A percentile compares a stretch with the other conserved stretches of the same genome.
phyloP scores from a whole-genome alignment of 2,888 invertebrate species.

The Acrocyrtus sp. region DNA sequence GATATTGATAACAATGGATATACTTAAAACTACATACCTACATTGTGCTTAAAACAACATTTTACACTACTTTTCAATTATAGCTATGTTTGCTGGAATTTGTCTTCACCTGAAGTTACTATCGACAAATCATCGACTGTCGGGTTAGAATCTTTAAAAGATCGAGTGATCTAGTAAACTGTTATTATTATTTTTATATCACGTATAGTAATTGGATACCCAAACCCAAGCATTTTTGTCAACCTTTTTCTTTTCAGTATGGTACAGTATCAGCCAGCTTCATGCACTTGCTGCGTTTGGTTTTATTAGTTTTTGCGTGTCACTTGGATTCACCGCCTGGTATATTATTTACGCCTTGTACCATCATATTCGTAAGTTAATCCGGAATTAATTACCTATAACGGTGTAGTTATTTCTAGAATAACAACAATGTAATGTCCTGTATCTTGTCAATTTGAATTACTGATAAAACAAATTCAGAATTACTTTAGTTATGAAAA shows the following conservation, averaged over 20 bases:
- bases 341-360: constrained; percentile 63
- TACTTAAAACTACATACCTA: no score
- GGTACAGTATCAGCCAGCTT: constrained; percentile 59
- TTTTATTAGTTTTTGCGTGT: constrained; percentile 56
- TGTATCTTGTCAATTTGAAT: background rate
- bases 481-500: no score
- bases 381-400: background rate
- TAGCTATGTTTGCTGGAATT: constrained; percentile 59
- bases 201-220: no score
- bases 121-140: constrained; percentile 55
- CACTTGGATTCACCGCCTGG: constrained; percentile 61
- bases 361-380: constrained; percentile 63
- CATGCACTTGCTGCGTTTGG: constrained; percentile 57
- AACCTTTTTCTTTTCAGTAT: constrained; percentile 39
- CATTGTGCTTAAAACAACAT: no score
- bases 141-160: constrained; percentile 41
- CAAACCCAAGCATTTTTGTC: no score
- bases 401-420: no score
- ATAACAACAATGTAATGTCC: background rate
- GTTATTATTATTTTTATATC: no score
- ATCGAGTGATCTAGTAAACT: no score
- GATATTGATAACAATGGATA: no score
- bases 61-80: constrained; percentile 29
- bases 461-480: no score
- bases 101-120: constrained; percentile 60